Conservation (phyloP, 2,888 invertebrate species). For the Rhamphomyia laevipes region DNA sequence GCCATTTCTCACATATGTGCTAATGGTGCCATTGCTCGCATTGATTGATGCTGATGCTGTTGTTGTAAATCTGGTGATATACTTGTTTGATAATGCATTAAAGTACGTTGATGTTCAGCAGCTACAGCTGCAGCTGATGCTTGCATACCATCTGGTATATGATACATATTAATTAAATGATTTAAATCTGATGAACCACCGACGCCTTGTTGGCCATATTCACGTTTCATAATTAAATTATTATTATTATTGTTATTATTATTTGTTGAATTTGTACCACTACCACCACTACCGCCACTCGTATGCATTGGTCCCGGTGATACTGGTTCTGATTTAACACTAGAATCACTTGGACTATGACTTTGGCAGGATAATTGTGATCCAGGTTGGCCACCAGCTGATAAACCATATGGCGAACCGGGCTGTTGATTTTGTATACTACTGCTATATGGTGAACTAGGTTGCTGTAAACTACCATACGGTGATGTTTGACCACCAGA, state of each 20-base stretch:
- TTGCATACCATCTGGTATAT: constrained; percentile 50
- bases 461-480: constrained; percentile 56
- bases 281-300: constrained; percentile 23
- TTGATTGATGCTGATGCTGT: constrained; percentile 34
- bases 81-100: constrained; percentile 37
- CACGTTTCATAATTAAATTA: constrained; percentile 52
- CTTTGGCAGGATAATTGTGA: constrained; percentile 55
- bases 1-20: constrained; percentile 41
- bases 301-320: constrained; percentile 54
- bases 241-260: constrained; percentile 41
- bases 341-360: constrained; percentile 77
- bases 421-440: constrained; percentile 38
- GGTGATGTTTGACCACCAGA: constrained; percentile 61
- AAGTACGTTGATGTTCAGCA: constrained; percentile 30
- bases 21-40: constrained; percentile 37
- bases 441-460: constrained; percentile 52
- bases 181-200: constrained; percentile 43
- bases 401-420: constrained; percentile 50
- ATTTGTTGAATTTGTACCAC: constrained; percentile 19
- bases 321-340: constrained; percentile 81
- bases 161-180: constrained; percentile 57
- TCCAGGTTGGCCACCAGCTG: constrained; percentile 42
- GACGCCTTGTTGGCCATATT: constrained; percentile 42
- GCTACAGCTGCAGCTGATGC: constrained; percentile 38
- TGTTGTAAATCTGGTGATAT: constrained; percentile 33